Conservation (phyloP, 1,140 invertebrate species). For the Steinernema khuongi region DNA sequence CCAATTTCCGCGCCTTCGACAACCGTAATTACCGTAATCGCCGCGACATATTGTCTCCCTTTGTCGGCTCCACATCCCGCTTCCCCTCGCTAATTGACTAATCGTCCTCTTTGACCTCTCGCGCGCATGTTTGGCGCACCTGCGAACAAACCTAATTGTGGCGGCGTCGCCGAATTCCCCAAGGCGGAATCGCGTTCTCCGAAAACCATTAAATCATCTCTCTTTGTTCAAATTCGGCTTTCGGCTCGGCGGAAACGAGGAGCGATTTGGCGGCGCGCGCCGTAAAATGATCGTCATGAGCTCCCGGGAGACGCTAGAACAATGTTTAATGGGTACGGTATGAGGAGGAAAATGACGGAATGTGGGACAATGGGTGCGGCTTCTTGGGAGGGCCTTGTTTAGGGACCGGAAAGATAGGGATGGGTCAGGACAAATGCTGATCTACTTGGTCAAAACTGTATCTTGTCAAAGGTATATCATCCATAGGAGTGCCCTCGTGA, state of each 20-base stretch:
- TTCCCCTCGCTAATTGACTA: not conserved
- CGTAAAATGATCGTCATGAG: not conserved
- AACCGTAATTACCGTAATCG: not conserved
- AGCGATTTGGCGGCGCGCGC: not conserved
- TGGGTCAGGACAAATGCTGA: too few relatives aligned
- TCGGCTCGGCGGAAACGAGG: not conserved
- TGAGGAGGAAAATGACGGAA: too few relatives aligned
- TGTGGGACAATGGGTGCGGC: too few relatives aligned
- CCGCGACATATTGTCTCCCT: not conserved
- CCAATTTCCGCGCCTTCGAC: too few relatives aligned
- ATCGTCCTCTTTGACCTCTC: not conserved
- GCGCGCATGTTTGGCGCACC: not conserved
- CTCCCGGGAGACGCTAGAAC: not conserved
- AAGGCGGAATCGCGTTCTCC: not conserved
- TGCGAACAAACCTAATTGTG: not conserved
- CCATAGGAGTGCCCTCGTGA: too few relatives aligned
- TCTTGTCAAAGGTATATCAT: too few relatives aligned
- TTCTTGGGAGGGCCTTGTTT: too few relatives aligned
- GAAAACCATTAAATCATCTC: not conserved
- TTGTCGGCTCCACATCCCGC: not conserved
- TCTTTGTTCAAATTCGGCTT: not conserved
- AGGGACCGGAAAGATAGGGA: too few relatives aligned
- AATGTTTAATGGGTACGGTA: too few relatives aligned
- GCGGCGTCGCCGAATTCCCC: not conserved
- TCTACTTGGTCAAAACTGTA: too few relatives aligned